These are phyloP conservation scores for Agrilus cyanescens DNA, from an alignment of 2,888 invertebrate species.

Conservation along the genomic window DNA sequence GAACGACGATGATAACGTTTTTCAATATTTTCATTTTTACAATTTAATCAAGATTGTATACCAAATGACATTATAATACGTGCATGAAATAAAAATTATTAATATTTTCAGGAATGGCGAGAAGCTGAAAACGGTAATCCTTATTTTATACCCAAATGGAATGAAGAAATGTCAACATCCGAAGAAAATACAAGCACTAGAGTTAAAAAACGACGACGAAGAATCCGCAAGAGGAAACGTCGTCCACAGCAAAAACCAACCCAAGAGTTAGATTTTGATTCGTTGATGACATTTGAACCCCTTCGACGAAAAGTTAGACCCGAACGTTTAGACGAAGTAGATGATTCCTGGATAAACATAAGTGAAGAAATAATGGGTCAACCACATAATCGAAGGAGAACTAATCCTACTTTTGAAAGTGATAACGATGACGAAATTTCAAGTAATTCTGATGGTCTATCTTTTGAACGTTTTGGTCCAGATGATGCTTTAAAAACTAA, in stretches of 20 bases:
- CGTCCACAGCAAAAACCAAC: conserved; percentile 39
- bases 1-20: no score
- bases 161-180: conserved; percentile 18
- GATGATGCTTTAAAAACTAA: conserved; percentile 3
- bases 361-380: conserved; percentile 20
- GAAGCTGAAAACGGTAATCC: conserved; percentile 32
- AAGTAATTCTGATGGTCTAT: conserved; percentile 1
- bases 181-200: conserved; percentile 31
- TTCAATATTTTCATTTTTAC: no score
- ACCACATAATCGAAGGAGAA: conserved; percentile 23
- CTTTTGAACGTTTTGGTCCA: conserved; percentile 9
- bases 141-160: conserved; percentile 12
- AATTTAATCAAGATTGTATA: no score
- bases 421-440: conserved; percentile 2
- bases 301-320: conserved; percentile 27
- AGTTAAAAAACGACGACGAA: conserved; percentile 28
- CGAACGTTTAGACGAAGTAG: conserved; percentile 22
- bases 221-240: conserved; percentile 49
- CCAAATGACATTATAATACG: no score
- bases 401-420: conserved; percentile 21
- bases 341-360: conserved; percentile 26
- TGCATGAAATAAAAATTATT: no score
- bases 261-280: conserved; percentile 12
- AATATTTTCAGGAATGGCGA: conserved; percentile 42
- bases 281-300: conserved; percentile 12